These are phyloP conservation scores for Macrobrachium rosenbergii DNA, from an alignment of 1,140 invertebrate species.

Conservation along the genomic window DNA sequence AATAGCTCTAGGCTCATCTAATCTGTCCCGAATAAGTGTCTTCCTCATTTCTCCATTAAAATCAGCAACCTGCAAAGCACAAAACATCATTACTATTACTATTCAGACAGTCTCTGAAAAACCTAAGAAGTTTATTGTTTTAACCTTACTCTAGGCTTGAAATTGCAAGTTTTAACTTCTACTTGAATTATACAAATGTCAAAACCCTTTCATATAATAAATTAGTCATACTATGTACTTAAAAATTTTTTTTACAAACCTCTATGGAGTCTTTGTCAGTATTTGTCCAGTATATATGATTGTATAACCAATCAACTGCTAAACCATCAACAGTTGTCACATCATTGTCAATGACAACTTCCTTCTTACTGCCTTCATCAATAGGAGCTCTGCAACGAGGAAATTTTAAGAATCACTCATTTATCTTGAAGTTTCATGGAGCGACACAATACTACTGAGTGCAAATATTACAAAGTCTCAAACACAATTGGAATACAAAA, in stretches of 20 bases:
- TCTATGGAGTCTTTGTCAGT: constrained; percentile 69
- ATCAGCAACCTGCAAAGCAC: constrained; percentile 84
- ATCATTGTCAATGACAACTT: constrained; percentile 85
- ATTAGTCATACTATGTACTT: no score
- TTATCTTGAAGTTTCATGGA: no score
- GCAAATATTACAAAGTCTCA: no score
- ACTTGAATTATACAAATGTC: no score
- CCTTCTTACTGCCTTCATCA: constrained; percentile 87
- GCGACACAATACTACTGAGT: no score
- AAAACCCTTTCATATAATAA: no score
- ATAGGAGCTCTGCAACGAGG: constrained; percentile 81
- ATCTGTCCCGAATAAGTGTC: constrained; percentile 83
- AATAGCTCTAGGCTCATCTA: constrained; percentile 96
- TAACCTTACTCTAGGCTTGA: no score
- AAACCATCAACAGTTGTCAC: constrained; percentile 92
- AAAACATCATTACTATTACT: not conserved
- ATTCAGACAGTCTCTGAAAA: no score
- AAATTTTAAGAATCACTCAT: not conserved
- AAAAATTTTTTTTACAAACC: constrained; percentile 65
- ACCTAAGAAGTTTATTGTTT: no score
- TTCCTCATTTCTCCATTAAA: constrained; percentile 91
- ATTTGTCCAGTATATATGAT: constrained; percentile 92
- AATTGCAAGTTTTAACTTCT: no score
- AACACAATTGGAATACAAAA: no score
- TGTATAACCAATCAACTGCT: constrained; percentile 97